phyloP scores from a whole-genome alignment of 2,888 invertebrate genomes.

The Thalpophila matura region DNA sequence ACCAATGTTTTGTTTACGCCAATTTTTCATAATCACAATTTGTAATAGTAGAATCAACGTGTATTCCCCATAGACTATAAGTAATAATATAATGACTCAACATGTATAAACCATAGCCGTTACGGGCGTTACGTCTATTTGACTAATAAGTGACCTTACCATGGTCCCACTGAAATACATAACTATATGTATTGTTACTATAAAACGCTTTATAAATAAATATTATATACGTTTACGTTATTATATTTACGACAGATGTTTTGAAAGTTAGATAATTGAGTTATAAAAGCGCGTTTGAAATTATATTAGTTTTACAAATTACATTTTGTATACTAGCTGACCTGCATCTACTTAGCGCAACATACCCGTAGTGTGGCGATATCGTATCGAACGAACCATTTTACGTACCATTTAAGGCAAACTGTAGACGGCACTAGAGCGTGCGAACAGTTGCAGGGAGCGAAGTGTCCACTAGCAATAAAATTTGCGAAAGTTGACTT shows the following conservation, averaged over 20 bases:
- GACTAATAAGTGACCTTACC: constrained; percentile 19
- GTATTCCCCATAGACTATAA: neutral
- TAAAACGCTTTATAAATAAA: constrained; percentile 17
- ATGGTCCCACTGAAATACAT: constrained; percentile 14
- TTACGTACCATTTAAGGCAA: too few species aligned
- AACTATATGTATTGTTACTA: constrained; percentile 23
- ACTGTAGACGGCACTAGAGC: too few species aligned
- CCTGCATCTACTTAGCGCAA: too few species aligned
- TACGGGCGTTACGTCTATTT: neutral
- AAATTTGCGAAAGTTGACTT: too few species aligned
- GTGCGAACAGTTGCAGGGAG: too few species aligned
- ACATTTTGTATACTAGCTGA: neutral
- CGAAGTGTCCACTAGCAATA: too few species aligned
- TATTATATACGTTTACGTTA: neutral
- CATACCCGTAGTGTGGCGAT: too few species aligned
- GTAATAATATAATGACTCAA: neutral
- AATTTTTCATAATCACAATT: neutral
- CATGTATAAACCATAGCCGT: neutral
- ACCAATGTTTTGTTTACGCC: neutral
- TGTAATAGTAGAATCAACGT: neutral
- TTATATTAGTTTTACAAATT: constrained; percentile 25
- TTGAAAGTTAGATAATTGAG: constrained; percentile 9
- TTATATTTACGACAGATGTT: constrained; percentile 3
- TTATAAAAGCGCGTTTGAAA: neutral
- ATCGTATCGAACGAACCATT: too few species aligned